Evolutionary conservation across 2,113 vertebrate species (phyloP), one percentile per base, ranked within the genome.

Genomic region (Thunnus thynnus): DNA sequence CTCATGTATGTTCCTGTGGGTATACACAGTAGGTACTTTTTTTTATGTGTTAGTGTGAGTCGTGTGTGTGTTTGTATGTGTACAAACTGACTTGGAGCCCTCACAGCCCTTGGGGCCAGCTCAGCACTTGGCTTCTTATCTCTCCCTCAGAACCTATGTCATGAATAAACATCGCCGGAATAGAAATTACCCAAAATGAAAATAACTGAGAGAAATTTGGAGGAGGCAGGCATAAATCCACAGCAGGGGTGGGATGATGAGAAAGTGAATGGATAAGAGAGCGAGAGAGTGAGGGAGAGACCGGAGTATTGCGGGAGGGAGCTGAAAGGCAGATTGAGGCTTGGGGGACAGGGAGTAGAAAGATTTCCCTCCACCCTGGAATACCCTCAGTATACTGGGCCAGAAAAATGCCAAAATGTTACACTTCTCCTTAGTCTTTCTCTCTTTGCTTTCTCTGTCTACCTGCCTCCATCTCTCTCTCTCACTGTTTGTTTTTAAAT

Each of bases 81-180:
- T 3, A 13, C 55, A 58, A 51, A 32, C 63, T 65, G 85, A 84
- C 88, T 90, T 20, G 72, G 78, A 91, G 82, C 80, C 83, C 81
- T 78, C 10, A 1, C 82, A 83, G 76, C 76, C 88, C 88, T 76
- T 13, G 17, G 80, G 88, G 79, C 88, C 84, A 70, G 86, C 90
- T 91, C 89, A 91, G 89, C 88, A 88, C 86, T 93, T 78, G 83
- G 82, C 80, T 78, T 86, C 83, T 92, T 92, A 91, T 93, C 90
- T 81, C 78, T 18, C 80, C 60, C 85, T 84, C 81, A 86, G 76
- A 93, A 91, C 83, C 83, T 74, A 32, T 13, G 80, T 80, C 87
- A 90, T 89, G 89, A 93, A 91, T 92, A 93, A 92, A 93, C 89
- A 91, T 90, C 14, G 30, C 2, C 12, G 1, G 76, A 85, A 85